phyloP scores from a whole-genome alignment of 2,888 invertebrate species.

The Xiphydria camelus region DNA sequence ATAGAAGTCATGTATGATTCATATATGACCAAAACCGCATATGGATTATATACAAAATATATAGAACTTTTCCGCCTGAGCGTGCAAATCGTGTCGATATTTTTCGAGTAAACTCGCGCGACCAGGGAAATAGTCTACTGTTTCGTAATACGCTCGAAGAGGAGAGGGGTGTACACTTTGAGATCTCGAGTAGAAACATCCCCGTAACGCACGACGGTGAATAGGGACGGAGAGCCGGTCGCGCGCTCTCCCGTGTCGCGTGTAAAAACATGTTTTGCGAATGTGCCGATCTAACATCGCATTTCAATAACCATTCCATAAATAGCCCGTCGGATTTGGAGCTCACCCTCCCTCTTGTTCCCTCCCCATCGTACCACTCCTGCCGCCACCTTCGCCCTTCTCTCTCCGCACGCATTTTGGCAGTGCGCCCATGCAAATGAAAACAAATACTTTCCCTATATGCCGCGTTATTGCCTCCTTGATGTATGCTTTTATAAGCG shows the following conservation, averaged over 20 bases:
- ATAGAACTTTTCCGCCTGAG: no score
- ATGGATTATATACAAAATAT: no score
- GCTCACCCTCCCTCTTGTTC: not conserved
- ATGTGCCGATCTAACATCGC: constrained; percentile 30
- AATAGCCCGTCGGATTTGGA: constrained; percentile 43
- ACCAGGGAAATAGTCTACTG: no score
- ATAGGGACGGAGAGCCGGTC: not conserved
- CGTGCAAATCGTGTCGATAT: no score
- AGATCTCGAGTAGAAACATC: not conserved
- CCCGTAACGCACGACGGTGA: not conserved
- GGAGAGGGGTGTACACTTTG: no score
- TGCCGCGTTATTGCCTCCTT: constrained; percentile 46
- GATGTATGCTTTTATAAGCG: constrained; percentile 52
- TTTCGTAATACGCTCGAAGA: no score
- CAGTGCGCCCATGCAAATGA: constrained; percentile 52
- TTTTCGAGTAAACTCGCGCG: no score
- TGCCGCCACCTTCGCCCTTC: not conserved
- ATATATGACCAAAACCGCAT: no score
- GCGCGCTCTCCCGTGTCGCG: constrained; percentile 3
- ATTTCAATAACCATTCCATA: constrained; percentile 53
- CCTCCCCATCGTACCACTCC: not conserved
- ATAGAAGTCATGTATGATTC: no score
- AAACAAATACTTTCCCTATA: constrained; percentile 47
- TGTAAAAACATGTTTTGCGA: constrained; percentile 37
- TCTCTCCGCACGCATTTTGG: no score